These are phyloP conservation scores for Drosophila chauvacae DNA, from an alignment of 1,140 invertebrate genomes.

Conservation along the genomic window DNA sequence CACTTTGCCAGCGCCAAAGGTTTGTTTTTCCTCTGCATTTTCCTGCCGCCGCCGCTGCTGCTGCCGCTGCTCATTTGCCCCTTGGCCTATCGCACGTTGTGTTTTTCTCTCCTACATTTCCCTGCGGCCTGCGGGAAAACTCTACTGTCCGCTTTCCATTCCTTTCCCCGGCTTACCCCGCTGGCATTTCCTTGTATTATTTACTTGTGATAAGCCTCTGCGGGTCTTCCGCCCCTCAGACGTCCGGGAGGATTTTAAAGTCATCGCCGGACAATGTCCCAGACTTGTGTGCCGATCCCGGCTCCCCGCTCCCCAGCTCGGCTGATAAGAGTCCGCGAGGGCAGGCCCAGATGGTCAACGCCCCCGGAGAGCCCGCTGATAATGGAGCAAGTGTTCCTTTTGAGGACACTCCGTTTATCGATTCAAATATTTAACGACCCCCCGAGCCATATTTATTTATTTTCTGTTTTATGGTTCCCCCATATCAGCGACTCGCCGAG, in stretches of 20 bases:
- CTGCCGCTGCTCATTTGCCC: constrained; percentile 19
- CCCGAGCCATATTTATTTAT: constrained; percentile 17
- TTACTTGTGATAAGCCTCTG: constrained; percentile 74
- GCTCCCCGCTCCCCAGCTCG: constrained; percentile 5
- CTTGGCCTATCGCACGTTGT: constrained; percentile 48
- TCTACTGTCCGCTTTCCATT: constrained; percentile 2
- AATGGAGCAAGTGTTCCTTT: constrained; percentile 32
- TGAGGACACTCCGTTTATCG: constrained; percentile 32
- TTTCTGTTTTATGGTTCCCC: constrained; percentile 22
- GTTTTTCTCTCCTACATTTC: constrained; percentile 28
- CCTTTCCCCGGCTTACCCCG: constrained; percentile 13
- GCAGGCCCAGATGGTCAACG: constrained; percentile 55
- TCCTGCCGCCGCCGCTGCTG: constrained; percentile 13
- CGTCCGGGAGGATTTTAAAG: constrained; percentile 67
- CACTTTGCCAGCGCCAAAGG: constrained; percentile 71
- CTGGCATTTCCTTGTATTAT: constrained; percentile 57
- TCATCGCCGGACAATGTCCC: constrained; percentile 63
- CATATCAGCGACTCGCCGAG: not conserved
- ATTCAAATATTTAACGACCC: constrained; percentile 27
- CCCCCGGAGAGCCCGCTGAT: constrained; percentile 60
- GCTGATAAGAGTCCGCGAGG: constrained; percentile 57
- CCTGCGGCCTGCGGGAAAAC: constrained; percentile 26
- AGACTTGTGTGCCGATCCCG: constrained; percentile 37
- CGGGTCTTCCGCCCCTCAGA: constrained; percentile 64
- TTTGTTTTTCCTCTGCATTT: constrained; percentile 60